phyloP scores from a whole-genome alignment of 2,113 vertebrate genomes.

The Lepus americanus region DNA sequence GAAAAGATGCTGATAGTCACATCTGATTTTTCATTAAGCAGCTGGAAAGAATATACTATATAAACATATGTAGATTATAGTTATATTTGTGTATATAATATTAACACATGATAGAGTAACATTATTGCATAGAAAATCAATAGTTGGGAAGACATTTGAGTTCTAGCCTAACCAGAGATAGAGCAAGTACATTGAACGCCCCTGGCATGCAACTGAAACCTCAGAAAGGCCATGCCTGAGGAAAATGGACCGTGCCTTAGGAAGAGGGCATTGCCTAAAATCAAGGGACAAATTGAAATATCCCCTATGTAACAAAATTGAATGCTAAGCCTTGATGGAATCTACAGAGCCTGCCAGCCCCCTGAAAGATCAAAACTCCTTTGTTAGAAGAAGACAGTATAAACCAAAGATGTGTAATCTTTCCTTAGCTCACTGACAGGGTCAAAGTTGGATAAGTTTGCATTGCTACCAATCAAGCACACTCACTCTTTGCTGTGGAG shows the following conservation, averaged over 20 bases:
- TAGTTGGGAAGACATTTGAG: background rate
- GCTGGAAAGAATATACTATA: background rate
- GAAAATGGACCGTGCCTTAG: background rate
- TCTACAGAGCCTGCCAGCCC: background rate
- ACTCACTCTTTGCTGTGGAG: background rate
- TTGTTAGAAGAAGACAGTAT: background rate
- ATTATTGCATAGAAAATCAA: background rate
- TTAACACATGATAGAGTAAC: background rate
- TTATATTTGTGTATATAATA: too few species aligned
- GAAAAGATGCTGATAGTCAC: background rate
- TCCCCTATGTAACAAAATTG: background rate
- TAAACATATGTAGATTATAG: background rate
- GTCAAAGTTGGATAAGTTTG: background rate
- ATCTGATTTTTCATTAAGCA: conserved; percentile 40
- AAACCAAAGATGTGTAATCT: background rate
- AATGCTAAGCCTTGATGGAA: background rate
- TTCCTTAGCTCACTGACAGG: background rate
- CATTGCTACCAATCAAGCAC: background rate
- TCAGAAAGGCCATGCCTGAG: background rate
- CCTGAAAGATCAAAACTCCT: background rate
- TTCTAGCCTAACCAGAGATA: background rate
- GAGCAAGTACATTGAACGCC: background rate
- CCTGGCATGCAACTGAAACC: background rate
- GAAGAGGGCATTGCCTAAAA: background rate
- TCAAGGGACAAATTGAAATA: background rate